These are phyloP conservation scores for Odontomachus brunneus DNA, from an alignment of 1,140 invertebrate genomes.

Conservation along the genomic window DNA sequence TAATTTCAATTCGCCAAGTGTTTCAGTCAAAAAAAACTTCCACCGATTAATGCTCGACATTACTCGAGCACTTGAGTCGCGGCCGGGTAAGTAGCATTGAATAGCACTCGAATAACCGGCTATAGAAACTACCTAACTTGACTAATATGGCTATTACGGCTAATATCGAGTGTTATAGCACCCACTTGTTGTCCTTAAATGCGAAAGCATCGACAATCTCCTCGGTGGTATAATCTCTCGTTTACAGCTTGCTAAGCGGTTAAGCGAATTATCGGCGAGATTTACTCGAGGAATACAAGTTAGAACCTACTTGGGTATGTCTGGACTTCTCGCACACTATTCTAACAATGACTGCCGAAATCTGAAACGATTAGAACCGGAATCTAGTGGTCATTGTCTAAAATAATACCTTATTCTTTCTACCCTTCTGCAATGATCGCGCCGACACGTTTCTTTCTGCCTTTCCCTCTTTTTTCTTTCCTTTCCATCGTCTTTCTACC, in stretches of 20 bases:
- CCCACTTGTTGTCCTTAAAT: slow-evolving; percentile 15
- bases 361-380: slow-evolving; percentile 75
- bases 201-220: not conserved
- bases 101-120: too few relatives aligned
- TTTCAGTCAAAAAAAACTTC: too few relatives aligned
- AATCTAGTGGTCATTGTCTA: slow-evolving; percentile 69
- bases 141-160: too few relatives aligned
- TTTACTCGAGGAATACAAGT: not conserved
- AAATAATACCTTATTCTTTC: not conserved
- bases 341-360: slow-evolving; percentile 76
- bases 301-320: too few relatives aligned
- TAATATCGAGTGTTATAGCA: not conserved
- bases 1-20: too few relatives aligned
- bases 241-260: slow-evolving; percentile 70
- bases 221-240: slow-evolving; percentile 66
- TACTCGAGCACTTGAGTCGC: not conserved
- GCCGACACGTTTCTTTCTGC: slow-evolving; percentile 17
- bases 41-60: too few relatives aligned
- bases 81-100: not conserved
- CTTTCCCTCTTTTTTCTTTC: slow-evolving; percentile 20
- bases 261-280: slow-evolving; percentile 68
- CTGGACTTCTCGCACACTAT: slow-evolving; percentile 60
- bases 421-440: slow-evolving; percentile 5
- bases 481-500: slow-evolving; percentile 11
- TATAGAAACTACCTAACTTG: too few relatives aligned